These are phyloP conservation scores for Gonatopus flavifemur DNA, from an alignment of 1,140 invertebrate genomes.

Conservation along the genomic window DNA sequence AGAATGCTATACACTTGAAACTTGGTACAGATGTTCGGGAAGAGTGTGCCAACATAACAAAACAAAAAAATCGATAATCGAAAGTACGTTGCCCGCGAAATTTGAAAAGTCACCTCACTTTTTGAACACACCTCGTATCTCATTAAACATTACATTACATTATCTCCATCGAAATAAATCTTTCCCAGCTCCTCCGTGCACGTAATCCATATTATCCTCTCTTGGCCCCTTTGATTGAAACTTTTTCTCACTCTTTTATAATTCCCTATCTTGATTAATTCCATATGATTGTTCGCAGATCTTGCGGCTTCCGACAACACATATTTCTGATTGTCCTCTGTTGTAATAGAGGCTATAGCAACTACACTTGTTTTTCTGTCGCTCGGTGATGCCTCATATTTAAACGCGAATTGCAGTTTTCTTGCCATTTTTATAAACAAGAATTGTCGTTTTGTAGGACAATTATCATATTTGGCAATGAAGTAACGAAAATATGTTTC, in stretches of 20 bases:
- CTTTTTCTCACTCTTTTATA: constrained; percentile 24
- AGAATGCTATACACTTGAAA: no score
- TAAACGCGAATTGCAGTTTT: constrained; percentile 20
- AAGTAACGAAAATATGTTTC: no score
- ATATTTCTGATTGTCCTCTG: constrained; percentile 19
- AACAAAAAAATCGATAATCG: no score
- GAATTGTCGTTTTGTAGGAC: constrained; percentile 27
- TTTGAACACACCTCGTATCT: no score
- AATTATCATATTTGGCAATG: no score
- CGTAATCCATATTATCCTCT: constrained; percentile 22
- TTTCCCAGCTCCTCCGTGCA: constrained; percentile 11
- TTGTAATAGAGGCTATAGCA: constrained; percentile 23
- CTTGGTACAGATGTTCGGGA: no score
- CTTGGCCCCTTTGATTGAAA: constrained; percentile 20
- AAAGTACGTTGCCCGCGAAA: no score
- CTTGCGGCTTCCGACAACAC: constrained; percentile 14
- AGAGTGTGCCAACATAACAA: no score
- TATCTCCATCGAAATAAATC: constrained; percentile 9
- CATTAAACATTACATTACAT: no score
- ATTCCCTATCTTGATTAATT: constrained; percentile 16
- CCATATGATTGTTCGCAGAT: constrained; percentile 8
- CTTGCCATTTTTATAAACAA: constrained; percentile 11
- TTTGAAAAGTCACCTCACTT: no score
- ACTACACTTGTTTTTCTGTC: constrained; percentile 20
- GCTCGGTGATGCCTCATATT: constrained; percentile 17